Conservation (phyloP, 2,797 vertebrate species). For the Acanthurus tractus region DNA sequence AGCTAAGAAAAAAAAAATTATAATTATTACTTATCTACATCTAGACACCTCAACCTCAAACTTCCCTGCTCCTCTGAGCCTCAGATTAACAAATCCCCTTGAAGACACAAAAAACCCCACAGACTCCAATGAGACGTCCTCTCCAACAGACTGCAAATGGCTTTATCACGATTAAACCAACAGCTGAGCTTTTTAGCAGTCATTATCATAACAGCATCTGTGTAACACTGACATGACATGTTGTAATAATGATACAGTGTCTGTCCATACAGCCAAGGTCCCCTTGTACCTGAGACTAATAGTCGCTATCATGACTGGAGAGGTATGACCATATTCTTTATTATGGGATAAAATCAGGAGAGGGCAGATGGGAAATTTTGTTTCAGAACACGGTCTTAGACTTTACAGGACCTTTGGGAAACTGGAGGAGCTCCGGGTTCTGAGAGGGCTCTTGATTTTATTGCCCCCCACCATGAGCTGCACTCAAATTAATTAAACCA, state of each 20-base stretch:
- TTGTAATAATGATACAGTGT: slow-evolving; percentile 64
- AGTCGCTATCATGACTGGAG: slow-evolving; percentile 57
- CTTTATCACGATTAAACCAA: slow-evolving; percentile 69
- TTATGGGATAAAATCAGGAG: slow-evolving; percentile 47
- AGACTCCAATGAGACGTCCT: slow-evolving; percentile 47
- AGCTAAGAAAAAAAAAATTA: too few species aligned
- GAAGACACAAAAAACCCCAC: slow-evolving; percentile 22
- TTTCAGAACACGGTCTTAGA: slow-evolving; percentile 53
- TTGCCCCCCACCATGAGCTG: slow-evolving; percentile 49
- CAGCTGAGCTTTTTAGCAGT: slow-evolving; percentile 71
- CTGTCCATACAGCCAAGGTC: slow-evolving; percentile 60
- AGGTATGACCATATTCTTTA: slow-evolving; percentile 59
- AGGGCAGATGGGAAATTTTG: slow-evolving; percentile 68
- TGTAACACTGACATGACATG: slow-evolving; percentile 68
- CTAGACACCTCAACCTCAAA: neutral
- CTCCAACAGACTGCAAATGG: slow-evolving; percentile 63
- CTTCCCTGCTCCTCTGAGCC: slow-evolving; percentile 16
- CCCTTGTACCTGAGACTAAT: slow-evolving; percentile 64
- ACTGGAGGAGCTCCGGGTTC: slow-evolving; percentile 12
- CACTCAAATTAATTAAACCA: slow-evolving; percentile 68
- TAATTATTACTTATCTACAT: too few species aligned
- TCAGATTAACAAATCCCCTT: slow-evolving; percentile 40
- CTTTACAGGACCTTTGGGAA: slow-evolving; percentile 66
- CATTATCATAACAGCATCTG: slow-evolving; percentile 72
- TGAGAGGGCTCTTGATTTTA: slow-evolving; percentile 65